Conservation (phyloP, 2,797 vertebrate genomes). For the Eulemur mongoz region DNA sequence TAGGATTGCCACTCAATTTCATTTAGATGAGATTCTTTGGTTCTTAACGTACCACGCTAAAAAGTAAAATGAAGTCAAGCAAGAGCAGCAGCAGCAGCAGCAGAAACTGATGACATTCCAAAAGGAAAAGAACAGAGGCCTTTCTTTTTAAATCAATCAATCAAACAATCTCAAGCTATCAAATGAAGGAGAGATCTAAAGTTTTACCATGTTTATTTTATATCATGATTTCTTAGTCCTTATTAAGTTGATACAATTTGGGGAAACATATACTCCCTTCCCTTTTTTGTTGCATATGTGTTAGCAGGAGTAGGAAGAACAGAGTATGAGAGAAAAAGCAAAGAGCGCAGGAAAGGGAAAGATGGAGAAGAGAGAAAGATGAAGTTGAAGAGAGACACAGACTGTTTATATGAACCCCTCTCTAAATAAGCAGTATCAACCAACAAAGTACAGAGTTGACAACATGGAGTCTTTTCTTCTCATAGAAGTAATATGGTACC, state of each 20-base stretch:
- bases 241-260: conserved; percentile 73
- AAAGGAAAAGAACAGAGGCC: not conserved
- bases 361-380: not conserved
- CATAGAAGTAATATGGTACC: conserved; percentile 56
- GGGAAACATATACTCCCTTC: conserved; percentile 70
- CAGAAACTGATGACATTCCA: not conserved
- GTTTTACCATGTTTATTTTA: conserved; percentile 80
- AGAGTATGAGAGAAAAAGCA: not conserved
- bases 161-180: not conserved
- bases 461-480: conserved; percentile 60
- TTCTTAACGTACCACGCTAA: not conserved
- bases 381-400: not conserved
- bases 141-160: not conserved
- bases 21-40: not conserved
- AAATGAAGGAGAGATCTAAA: conserved; percentile 67
- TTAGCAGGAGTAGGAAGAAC: not conserved
- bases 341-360: not conserved
- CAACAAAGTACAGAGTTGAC: conserved; percentile 70
- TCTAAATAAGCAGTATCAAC: conserved; percentile 70
- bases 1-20: not conserved
- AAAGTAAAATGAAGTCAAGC: not conserved
- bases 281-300: conserved; percentile 70
- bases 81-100: not conserved
- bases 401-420: not conserved
- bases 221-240: conserved; percentile 72